Base-by-base conservation (phyloP, 1,140 invertebrate species). In the Telenomus remus region DNA sequence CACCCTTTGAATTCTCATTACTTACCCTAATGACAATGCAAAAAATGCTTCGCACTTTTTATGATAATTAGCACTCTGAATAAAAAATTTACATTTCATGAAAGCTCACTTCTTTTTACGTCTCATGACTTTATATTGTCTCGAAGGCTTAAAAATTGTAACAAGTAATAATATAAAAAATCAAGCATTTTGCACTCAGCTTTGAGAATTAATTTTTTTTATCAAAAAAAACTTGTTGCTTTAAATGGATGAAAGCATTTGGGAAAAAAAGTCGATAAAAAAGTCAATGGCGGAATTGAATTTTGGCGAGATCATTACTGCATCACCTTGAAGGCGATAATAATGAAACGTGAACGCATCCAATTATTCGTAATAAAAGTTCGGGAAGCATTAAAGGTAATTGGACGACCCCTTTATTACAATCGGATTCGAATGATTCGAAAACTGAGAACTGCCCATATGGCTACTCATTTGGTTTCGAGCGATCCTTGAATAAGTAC, bases 401-500 rank as follows among this genome's bases (percentile, higher is more conserved):
- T 76, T 76, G 69, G 76, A 66, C 55, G 49, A 68, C 54, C 54
- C 49, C 42, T 68, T 70, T 59, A 64, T 79, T 64, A 63, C 60
- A 70, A 71, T 70, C 63, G 39, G 54, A 79, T 68, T 64, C 27
- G 15, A 57, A 68, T 37, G 47, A 63, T 71, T 79, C 61, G 66
- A 71, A 74, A 77, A 55, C 61, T 61, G 71, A 66, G 75, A 77
- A 70, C 54, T 59, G 55, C 39, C 69, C 55, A 70, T 69, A 66
- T 61, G 75, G 57, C 50, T 56, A 55, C 54, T 69, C 64, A 44
- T 75, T 76, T 27, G 66, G 51, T 73, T 76, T 73, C 43, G 42
- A 70, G 27, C 27, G 60, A 70, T 55, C 61, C 46, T 59, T 44
- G 76, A 73, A 80, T 79, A 74, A 80, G 79, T 70, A 82, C 66